A percentile compares a stretch with the other conserved stretches of the same genome.
These are phyloP conservation scores for Lacerta agilis DNA, from an alignment of 2,797 vertebrate species.

Conservation along the genomic window DNA sequence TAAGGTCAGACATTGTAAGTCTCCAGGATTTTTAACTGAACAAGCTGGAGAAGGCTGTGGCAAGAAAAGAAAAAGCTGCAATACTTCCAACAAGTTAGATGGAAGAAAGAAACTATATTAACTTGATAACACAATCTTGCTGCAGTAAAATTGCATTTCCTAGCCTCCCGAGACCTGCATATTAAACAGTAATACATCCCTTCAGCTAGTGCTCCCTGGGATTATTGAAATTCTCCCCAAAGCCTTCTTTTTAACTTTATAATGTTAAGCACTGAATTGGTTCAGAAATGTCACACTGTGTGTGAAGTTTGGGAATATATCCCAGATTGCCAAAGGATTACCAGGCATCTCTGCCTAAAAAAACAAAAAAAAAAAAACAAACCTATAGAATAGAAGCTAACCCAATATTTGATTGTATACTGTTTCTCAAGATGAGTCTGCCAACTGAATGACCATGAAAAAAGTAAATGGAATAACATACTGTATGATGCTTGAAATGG, in stretches of 20 bases:
- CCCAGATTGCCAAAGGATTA: not conserved
- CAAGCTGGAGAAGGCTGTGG: not conserved
- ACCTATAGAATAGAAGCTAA: not conserved
- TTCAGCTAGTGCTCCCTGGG: slow-evolving; percentile 21
- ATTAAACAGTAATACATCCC: slow-evolving; percentile 16
- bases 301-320: not conserved
- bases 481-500: fast-evolving
- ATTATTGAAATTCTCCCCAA: slow-evolving; percentile 19
- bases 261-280: not conserved
- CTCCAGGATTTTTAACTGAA: not conserved
- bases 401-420: slow-evolving; percentile 3
- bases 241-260: not conserved
- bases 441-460: not conserved
- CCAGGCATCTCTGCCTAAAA: not conserved
- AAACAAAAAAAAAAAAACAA: not conserved
- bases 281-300: not conserved
- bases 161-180: slow-evolving; percentile 4
- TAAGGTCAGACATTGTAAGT: not conserved
- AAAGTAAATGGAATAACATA: not conserved
- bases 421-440: not conserved
- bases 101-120: not conserved
- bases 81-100: not conserved
- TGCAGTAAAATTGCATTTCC: slow-evolving; percentile 15
- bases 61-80: not conserved
- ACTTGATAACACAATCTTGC: slow-evolving; percentile 21